Conservation (phyloP, 1,140 invertebrate genomes). For the Octopus bimaculoides region DNA sequence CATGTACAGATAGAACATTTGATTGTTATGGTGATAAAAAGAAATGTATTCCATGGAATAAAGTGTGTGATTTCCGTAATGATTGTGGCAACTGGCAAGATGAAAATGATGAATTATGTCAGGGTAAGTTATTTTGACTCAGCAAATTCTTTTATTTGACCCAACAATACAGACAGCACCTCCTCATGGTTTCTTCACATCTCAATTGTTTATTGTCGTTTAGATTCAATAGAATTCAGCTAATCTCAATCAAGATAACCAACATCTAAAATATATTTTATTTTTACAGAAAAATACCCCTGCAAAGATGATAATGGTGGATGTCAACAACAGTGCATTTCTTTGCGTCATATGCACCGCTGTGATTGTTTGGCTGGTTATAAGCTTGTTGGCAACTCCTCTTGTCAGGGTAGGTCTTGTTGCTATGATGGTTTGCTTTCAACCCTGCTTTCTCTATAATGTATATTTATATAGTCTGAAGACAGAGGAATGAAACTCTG, state of each 20-base stretch:
- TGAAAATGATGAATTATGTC: slow-evolving; percentile 29
- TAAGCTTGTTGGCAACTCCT: slow-evolving; percentile 23
- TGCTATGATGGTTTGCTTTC: slow-evolving; percentile 6
- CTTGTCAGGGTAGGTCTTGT: slow-evolving; percentile 5
- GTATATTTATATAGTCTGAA: too few relatives aligned
- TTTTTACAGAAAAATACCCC: not conserved
- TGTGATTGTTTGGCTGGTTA: slow-evolving; percentile 36
- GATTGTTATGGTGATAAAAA: slow-evolving; percentile 36
- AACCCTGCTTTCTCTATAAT: too few relatives aligned
- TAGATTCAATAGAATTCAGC: too few relatives aligned
- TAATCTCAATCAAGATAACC: too few relatives aligned
- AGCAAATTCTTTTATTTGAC: not conserved
- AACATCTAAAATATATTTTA: too few relatives aligned
- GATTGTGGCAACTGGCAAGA: slow-evolving; percentile 44
- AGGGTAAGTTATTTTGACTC: slow-evolving; percentile 23
- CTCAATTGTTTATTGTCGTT: not conserved
- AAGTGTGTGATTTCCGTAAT: slow-evolving; percentile 40
- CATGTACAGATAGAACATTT: slow-evolving; percentile 30
- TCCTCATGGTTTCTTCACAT: not conserved
- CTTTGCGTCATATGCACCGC: slow-evolving; percentile 15
- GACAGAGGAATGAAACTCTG: too few relatives aligned
- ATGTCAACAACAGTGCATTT: slow-evolving; percentile 27
- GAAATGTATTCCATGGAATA: slow-evolving; percentile 31
- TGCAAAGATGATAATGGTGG: slow-evolving; percentile 16
- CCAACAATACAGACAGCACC: too few relatives aligned